A percentile compares a stretch with the other conserved stretches of the same genome.
These are phyloP conservation scores for Papilio glaucus DNA, from an alignment of 1,140 invertebrate genomes.

Conservation along the genomic window DNA sequence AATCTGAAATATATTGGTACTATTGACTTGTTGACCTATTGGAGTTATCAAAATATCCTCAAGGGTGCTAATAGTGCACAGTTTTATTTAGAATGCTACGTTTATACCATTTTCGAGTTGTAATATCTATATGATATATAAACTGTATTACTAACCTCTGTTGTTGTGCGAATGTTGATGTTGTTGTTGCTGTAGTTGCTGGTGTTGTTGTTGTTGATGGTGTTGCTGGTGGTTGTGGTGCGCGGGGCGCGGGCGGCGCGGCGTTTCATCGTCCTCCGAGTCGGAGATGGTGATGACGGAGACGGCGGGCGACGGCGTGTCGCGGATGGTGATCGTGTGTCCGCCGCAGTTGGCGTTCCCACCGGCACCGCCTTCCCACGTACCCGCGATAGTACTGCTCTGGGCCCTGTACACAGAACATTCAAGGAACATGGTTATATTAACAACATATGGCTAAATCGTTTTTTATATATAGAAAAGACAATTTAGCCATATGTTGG, in stretches of 20 bases:
- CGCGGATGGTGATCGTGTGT: constrained; percentile 84
- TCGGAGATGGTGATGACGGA: constrained; percentile 98
- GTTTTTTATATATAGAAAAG: too few relatives aligned
- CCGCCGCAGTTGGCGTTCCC: constrained; percentile 54
- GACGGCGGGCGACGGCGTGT: constrained; percentile 96
- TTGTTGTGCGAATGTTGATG: constrained; percentile 51
- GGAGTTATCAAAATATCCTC: too few relatives aligned
- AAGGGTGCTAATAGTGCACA: too few relatives aligned
- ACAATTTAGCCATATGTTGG: too few relatives aligned
- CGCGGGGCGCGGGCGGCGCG: constrained; percentile 51
- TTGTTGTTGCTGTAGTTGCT: constrained; percentile 25
- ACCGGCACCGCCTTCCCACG: constrained; percentile 66
- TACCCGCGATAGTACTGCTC: constrained; percentile 34
- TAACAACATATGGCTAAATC: too few relatives aligned
- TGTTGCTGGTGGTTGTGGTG: constrained; percentile 16
- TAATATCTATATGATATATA: too few relatives aligned
- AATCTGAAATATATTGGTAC: too few relatives aligned
- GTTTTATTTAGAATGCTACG: too few relatives aligned
- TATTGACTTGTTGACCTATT: too few relatives aligned
- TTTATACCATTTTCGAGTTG: too few relatives aligned
- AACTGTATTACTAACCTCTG: constrained; percentile 63
- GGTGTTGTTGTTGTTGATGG: constrained; percentile 45
- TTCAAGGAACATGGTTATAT: too few relatives aligned
- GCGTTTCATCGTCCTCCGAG: constrained; percentile 93
- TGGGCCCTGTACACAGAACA: constrained; percentile 40